Evolutionary conservation across 2,888 invertebrate genomes (phyloP).

Genomic region (Heliconius erato): DNA sequence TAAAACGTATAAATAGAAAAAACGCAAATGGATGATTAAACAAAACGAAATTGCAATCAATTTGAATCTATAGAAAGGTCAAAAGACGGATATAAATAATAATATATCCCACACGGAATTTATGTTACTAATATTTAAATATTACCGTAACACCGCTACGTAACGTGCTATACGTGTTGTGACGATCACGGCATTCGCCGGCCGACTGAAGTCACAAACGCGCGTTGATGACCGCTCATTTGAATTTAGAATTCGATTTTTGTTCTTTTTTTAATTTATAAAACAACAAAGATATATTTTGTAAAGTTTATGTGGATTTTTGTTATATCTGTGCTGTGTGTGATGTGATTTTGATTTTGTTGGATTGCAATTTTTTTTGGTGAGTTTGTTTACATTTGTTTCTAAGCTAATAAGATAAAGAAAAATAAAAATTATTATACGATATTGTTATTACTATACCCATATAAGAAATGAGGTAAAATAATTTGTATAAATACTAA

Average conservation of each 20-base stretch:
- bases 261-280: slow-evolving; percentile 42
- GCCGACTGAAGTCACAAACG: slow-evolving; percentile 65
- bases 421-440: neutral
- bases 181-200: slow-evolving; percentile 70
- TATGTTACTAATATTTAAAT: slow-evolving; percentile 62
- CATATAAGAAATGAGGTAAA: neutral
- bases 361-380: slow-evolving; percentile 52
- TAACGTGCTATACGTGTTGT: slow-evolving; percentile 63
- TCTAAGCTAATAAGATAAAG: neutral
- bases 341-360: slow-evolving; percentile 45
- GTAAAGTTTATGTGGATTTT: slow-evolving; percentile 32
- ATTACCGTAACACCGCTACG: slow-evolving; percentile 69
- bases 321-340: slow-evolving; percentile 50
- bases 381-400: slow-evolving; percentile 51
- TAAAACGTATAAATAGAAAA: neutral
- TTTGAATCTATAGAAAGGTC: slow-evolving; percentile 27
- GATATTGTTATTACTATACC: neutral
- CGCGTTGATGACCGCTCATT: slow-evolving; percentile 65
- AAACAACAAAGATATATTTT: slow-evolving; percentile 18
- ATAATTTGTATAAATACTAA: neutral
- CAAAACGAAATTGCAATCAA: slow-evolving; percentile 11
- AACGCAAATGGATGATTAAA: neutral
- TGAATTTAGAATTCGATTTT: slow-evolving; percentile 63
- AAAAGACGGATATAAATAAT: slow-evolving; percentile 35
- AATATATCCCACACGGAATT: slow-evolving; percentile 38